Base-by-base conservation (phyloP, 2,888 invertebrate species). In the Protophormia terraenovae region DNA sequence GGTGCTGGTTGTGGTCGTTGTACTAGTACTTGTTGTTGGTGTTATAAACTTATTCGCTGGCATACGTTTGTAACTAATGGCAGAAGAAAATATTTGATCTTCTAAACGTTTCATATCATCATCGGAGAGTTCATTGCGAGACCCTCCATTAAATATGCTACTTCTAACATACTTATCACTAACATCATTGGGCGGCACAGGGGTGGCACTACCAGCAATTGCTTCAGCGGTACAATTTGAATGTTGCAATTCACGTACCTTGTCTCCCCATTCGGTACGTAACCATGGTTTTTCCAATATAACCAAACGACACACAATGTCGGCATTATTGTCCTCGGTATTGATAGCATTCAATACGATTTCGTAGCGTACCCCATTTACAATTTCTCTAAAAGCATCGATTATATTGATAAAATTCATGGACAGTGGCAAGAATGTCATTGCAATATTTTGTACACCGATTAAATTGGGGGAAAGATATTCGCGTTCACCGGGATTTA, bases 211-310 rank as follows among this genome's bases (percentile, higher is more conserved):
- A 3, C 81, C 88, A 16, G 86, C 87, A 22, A 58, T 4, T 10
- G 38, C 82, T 67, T 94, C 92, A 64, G 93, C 91, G 1, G 95
- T 95, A 89, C 96, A 96, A 89, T 96, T 96, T 87, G 96, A 95
- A 27, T 94, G 92, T 64, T 94, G 90, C 78, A 96, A 93, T 14
- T 94, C 93, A 89, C 95, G 94, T 60, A 94, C 94, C 90, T 94
- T 95, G 64, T 94, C 94, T 38, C 94, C 94, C 90, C 93, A 93
- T 14, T 93, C 90, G 72, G 94, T 93, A 89, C 93, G 93, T 29
- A 95, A 89, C 95, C 96, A 96, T 0, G 95, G 95, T 88, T 95
- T 95, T 89, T 96, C 95, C 77, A 95, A 91, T 88, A 95, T 94
- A 22, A 94, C 93, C 84, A 96, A 91, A 87, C 94, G 94, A 90